Base-by-base conservation (phyloP, 2,888 invertebrate species). In the Eustalomyia histrio region DNA sequence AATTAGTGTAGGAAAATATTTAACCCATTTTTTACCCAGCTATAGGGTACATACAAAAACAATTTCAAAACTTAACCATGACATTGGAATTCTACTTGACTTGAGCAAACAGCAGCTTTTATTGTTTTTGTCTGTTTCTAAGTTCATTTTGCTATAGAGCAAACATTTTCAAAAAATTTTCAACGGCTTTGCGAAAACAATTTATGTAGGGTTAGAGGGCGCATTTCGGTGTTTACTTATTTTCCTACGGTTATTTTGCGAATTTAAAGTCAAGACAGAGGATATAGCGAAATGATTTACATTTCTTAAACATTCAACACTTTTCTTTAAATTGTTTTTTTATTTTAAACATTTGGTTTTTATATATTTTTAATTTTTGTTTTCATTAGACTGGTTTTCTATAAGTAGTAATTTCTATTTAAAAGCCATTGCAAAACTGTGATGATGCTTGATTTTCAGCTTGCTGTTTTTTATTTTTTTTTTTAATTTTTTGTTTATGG, bases 141-240 rank as follows among this genome's bases (percentile, higher is more conserved):
- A 47, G 12, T 78, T 71, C 57, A 33, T 60, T 71, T 65, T 67
- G 55, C 50, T 67, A 64, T 21, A 24, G 17, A 75, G 61, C 65
- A 67, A 61, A 65, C 43, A 39, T 64, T 53, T 35, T n/a, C 8
- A 29, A 29, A 18, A 58, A 63, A 47, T 67, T 29, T 60, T 52
- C 58, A 35, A 58, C 58, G 63, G 21, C 50, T 60, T 10, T 35
- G 24, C 16, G 29, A 74, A 80, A 74, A 78, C 78, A 78, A 87
- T 88, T 87, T 88, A 88, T 87, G 88, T 84, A 83, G 84, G 87
- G 88, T 88, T 88, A 88, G 87, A 88, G 88, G 88, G 87, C 83
- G 82, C 84, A 83, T 80, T 82, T 68, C 53, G 68, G 63, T 79
- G 71, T 83, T 80, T 74, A 67, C 80, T 73, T 73, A 63, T 79